Conservation (phyloP, 2,113 vertebrate genomes). For the Delphinapterus leucas region DNA sequence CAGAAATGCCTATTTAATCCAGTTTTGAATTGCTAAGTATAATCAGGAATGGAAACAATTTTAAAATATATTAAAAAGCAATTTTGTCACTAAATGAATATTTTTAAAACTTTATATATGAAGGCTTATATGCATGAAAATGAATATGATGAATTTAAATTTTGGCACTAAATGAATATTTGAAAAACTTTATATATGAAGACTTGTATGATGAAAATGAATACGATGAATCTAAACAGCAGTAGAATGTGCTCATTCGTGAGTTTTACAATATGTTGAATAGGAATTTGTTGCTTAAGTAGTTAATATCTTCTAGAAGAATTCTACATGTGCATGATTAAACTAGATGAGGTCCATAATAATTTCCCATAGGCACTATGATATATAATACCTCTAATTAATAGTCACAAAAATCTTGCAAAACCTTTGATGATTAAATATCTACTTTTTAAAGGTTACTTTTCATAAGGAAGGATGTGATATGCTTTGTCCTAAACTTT, state of each 20-base stretch:
- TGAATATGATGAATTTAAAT: neutral
- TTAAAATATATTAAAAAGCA: neutral
- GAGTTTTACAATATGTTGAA: neutral
- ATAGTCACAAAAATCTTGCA: neutral
- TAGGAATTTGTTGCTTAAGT: neutral
- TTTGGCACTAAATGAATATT: neutral
- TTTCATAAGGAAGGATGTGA: neutral
- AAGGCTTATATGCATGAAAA: neutral
- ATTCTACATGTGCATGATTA: neutral
- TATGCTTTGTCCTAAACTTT: neutral
- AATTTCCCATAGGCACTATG: neutral
- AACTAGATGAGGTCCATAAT: neutral
- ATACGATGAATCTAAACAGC: neutral
- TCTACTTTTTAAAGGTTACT: neutral
- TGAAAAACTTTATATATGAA: neutral
- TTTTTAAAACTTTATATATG: neutral
- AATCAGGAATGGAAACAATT: neutral
- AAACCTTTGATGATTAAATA: neutral
- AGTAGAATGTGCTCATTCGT: neutral
- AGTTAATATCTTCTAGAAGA: neutral
- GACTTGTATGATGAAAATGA: neutral
- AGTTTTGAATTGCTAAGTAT: neutral
- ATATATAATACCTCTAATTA: neutral
- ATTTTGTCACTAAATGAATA: neutral
- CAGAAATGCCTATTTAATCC: neutral